These are phyloP conservation scores for Intellagama lesueurii DNA, from an alignment of 2,797 vertebrate genomes.

Conservation along the genomic window DNA sequence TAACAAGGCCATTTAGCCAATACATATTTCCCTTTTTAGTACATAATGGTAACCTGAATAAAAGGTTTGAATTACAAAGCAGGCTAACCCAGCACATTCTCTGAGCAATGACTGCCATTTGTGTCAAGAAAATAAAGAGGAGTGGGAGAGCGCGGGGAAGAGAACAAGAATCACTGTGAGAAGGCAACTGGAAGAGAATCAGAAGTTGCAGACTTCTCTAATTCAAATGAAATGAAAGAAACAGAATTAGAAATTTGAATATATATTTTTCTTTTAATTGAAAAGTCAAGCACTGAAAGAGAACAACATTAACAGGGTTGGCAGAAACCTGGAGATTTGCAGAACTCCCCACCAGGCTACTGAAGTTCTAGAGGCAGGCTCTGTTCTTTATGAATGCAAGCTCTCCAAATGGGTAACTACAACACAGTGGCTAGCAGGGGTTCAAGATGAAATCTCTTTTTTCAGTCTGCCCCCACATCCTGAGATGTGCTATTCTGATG, in stretches of 20 bases:
- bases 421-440: neutral
- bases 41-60: conserved; percentile 79
- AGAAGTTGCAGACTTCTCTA: conserved; percentile 59
- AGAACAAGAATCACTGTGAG: conserved; percentile 55
- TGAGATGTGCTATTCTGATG: neutral
- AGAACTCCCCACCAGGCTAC: conserved; percentile 16
- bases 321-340: conserved; percentile 26
- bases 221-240: conserved; percentile 62
- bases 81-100: conserved; percentile 75
- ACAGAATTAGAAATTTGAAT: conserved; percentile 60
- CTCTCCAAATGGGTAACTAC: neutral
- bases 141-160: conserved; percentile 41
- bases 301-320: conserved; percentile 48
- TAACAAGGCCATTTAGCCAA: conserved; percentile 73
- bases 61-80: conserved; percentile 83
- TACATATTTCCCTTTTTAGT: conserved; percentile 80
- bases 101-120: conserved; percentile 81
- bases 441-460: neutral
- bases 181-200: conserved; percentile 4
- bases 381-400: neutral
- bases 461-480: neutral
- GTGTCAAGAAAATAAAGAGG: conserved; percentile 82
- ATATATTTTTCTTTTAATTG: conserved; percentile 49
- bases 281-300: conserved; percentile 64
- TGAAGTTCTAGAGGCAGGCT: conserved; percentile 19